Percentiles rank a stretch among this genome's conserved stretches.
These are phyloP conservation scores for Eretmochelys imbricata DNA, from an alignment of 2,113 vertebrate species.

Conservation along the genomic window DNA sequence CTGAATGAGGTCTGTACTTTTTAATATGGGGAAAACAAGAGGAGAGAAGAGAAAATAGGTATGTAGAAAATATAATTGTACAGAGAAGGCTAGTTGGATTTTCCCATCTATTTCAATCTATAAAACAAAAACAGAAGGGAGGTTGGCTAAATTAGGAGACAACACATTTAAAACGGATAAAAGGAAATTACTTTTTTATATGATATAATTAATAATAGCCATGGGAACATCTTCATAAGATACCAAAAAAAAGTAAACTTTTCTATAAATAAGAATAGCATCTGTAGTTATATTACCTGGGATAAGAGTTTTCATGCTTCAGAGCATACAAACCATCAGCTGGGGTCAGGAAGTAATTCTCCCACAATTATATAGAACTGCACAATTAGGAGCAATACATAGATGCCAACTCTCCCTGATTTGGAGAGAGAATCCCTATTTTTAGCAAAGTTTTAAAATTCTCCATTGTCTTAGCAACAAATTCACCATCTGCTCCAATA, in stretches of 20 bases:
- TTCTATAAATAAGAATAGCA: neutral
- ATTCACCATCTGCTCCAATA: neutral
- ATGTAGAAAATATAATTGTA: neutral
- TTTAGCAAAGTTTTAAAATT: neutral
- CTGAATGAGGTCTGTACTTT: neutral
- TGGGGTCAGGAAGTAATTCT: rapidly evolving
- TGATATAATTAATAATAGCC: neutral
- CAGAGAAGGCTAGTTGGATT: neutral
- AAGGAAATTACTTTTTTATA: neutral
- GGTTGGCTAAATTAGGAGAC: neutral
- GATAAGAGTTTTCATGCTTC: neutral
- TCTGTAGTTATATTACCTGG: neutral
- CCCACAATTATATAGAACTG: neutral
- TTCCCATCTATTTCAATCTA: neutral
- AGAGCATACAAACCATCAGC: neutral
- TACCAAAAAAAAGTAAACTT: neutral
- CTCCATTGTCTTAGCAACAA: neutral
- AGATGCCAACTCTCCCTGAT: neutral
- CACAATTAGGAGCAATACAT: neutral
- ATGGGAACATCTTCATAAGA: neutral
- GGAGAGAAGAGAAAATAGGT: neutral
- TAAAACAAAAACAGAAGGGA: neutral
- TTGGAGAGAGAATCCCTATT: neutral
- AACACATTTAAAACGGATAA: neutral
- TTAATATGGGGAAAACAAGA: neutral